Evolutionary conservation across 2,113 vertebrate genomes (phyloP), one percentile per base, ranked within the genome.

Genomic region (Pithys albifrons): DNA sequence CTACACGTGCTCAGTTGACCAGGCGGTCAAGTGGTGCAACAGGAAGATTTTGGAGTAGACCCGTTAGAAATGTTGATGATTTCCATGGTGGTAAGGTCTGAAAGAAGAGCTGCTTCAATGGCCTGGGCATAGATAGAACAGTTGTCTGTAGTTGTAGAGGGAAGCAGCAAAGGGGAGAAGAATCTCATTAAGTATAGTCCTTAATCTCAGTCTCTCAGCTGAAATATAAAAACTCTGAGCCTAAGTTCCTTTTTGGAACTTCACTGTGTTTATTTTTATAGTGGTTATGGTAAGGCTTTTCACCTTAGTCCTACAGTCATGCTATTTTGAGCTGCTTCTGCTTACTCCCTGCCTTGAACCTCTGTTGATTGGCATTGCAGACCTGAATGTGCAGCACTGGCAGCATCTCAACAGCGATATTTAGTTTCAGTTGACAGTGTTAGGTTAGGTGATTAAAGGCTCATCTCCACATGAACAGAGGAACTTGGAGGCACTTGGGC

Each of bases 1-100:
- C 24, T 15, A 8, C 0, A 0, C 35, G 24, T 33, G 35, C 49
- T 31, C 45, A 41, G 13, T 39, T 73, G 10, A 31, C 12, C 2
- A 0, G 1, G 16, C 39, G 52, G 76, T 12, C 33, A 54, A 28
- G 7, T 27, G 49, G 4, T 80, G 39, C 39, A 24, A 74, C 33
- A 71, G 70, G 11, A 45, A 48, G 29, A 31, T 55, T 78, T 81
- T 61, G 48, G 61, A 71, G 22, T 39, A 43, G 46, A 39, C 5
- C 14, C 0, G 0, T 12, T 45, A 29, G 51, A 80, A 66, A 31
- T 41, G 13, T 31, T 75, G 17, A 13, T 1, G 1, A 73, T 70
- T 79, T 69, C 43, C 18, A 1, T 43, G 46, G 22, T 20, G 18
- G 3, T 61, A 52, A 83, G 48, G 16, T 83, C 27, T 88, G 35